Conservation (phyloP, 2,888 invertebrate species). For the Lepidonotus clava region DNA sequence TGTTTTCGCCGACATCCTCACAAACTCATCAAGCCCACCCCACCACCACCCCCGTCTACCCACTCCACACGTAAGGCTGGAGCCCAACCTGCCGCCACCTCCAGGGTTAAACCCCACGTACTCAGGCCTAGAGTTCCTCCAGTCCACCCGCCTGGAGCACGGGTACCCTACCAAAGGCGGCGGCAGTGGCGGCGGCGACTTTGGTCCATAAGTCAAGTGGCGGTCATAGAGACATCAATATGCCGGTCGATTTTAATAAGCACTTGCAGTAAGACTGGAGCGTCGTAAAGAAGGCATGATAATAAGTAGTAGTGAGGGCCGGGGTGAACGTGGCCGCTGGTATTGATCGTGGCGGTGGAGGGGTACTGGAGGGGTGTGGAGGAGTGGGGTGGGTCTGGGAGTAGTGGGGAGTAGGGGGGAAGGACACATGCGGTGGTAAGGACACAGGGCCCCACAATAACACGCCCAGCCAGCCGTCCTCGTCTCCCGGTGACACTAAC, state of each 20-base stretch:
- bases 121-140: not conserved
- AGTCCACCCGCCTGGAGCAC: not conserved
- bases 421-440: no score
- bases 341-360: not conserved
- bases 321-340: not conserved
- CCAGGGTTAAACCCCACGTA: no score
- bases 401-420: not conserved
- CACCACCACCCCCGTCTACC: no score
- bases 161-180: not conserved
- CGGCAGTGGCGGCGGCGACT: not conserved
- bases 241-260: constrained; percentile 46
- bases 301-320: constrained; percentile 22
- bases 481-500: no score
- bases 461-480: no score
- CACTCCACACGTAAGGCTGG: no score
- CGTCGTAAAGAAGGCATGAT: constrained; percentile 4
- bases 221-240: constrained; percentile 43
- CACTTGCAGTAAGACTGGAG: constrained; percentile 26
- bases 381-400: not conserved
- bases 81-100: no score
- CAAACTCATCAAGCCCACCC: no score
- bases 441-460: no score
- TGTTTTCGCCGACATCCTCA: no score
- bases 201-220: constrained; percentile 22
- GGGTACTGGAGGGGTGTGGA: not conserved